Conservation (phyloP, 2,113 vertebrate genomes). For the Sterna hirundo region DNA sequence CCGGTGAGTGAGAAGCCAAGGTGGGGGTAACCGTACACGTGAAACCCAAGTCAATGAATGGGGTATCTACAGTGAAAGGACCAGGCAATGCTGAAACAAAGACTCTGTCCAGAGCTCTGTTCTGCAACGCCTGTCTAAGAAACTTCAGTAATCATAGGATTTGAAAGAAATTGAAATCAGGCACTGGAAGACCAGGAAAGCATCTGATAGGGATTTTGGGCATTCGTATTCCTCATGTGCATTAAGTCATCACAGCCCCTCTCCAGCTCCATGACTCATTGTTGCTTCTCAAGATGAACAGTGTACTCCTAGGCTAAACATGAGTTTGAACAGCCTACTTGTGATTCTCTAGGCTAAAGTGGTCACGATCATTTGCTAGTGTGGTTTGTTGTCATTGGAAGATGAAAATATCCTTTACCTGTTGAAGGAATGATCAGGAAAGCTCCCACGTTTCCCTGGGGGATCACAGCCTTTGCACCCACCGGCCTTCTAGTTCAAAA, state of each 20-base stretch:
- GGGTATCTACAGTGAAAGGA: background rate
- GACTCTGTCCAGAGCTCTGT: background rate
- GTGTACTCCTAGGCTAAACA: background rate
- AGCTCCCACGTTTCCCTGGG: background rate
- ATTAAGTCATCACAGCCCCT: background rate
- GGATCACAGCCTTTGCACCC: background rate
- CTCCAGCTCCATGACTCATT: background rate
- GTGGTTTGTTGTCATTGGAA: background rate
- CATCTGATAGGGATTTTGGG: background rate
- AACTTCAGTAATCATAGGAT: background rate
- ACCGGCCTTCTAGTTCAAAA: background rate
- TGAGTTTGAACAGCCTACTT: background rate
- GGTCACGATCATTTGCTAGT: background rate
- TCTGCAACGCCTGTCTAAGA: background rate
- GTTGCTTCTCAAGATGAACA: background rate
- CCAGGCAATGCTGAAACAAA: background rate
- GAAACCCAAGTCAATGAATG: background rate
- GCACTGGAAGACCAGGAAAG: background rate
- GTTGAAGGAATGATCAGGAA: background rate
- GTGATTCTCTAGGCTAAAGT: background rate
- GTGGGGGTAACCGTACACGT: rapidly evolving
- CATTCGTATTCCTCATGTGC: background rate
- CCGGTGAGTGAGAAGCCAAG: background rate
- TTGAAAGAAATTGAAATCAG: background rate
- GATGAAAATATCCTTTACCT: background rate